Base-by-base conservation (phyloP, 2,888 invertebrate species). In the Orthonevra nobilis region DNA sequence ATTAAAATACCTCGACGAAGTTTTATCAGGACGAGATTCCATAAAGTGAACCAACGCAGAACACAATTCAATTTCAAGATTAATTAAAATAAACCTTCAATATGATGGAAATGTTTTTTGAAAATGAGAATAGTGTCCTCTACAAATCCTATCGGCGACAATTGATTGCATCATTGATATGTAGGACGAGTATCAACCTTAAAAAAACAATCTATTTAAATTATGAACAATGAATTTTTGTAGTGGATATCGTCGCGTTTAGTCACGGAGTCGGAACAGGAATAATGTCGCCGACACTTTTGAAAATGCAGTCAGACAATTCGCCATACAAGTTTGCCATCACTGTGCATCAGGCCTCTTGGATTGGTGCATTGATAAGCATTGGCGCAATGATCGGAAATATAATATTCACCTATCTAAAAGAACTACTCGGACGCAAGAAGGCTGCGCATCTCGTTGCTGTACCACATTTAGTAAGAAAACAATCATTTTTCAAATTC, bases 171-270 rank as follows among this genome's bases (percentile, higher is more conserved):
- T 63, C 70, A 4, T 17, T 81, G n/a, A 52, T 34, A 54, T 46
- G 81, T 77, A 58, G n/a, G n/a, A n/a, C n/a, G n/a, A n/a, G n/a
- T n/a, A 10, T 38, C 2, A 5, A n/a, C 3, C 5, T 4, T 5
- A 5, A 23, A 23, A 3, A 4, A 23, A 23, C 5, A n/a, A n/a
- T n/a, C n/a, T n/a, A n/a, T n/a, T n/a, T n/a, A n/a, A n/a, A n/a
- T n/a, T n/a, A 23, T 4, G 5, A 23, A 23, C 23, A n/a, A n/a
- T n/a, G n/a, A n/a, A n/a, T n/a, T n/a, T n/a, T n/a, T n/a, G n/a
- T 23, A 89, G 89, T 85, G 0, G 87, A 88, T 52, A 85, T 88
- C 10, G 84, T 88, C n/a, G 83, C 85, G 1, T 84, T 88, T 54
- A 83, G 85, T 0, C 88, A 88, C 84, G 88, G 89, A 4, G 79